Base-by-base conservation (phyloP, 1,140 invertebrate genomes). In the Drosophila sechellia region DNA sequence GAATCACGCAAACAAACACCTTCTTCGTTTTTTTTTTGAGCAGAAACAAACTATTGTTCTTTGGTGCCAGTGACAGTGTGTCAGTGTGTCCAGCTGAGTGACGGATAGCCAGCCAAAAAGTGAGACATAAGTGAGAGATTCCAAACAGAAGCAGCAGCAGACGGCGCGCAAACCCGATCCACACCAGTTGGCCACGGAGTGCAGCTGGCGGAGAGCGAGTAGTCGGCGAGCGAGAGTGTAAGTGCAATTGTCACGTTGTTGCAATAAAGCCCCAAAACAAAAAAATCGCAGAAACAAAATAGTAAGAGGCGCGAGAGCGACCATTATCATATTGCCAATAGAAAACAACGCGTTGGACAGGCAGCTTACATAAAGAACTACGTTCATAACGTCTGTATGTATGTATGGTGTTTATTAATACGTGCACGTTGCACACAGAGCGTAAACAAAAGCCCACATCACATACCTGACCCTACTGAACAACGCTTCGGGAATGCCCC, bases 311-410 rank as follows among this genome's bases (percentile, higher is more conserved):
- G n/a, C 6, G 27, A n/a, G 43, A 48, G 37, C 5, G 5, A 12
- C 46, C 31, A 68, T 68, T 68, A 68, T 68, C 64, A 68, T 68
- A 68, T 65, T 68, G 64, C 64, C 42, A 68, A 61, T 31, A 15
- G 22, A 48, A 48, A 49, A 31, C n/a, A 31, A 49, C 25, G 25
- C 27, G 6, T 31, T 8, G 35, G 43, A 35, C 49, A 13, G 31
- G 34, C 43, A 52, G 60, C 69, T 72, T 72, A 72, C 66, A 71
- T 72, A 72, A 72, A 72, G 5, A 52, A 65, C 31, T 17, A 54
- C 39, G 39, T 42, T 59, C 66, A 56, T 72, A 72, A 72, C 69
- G 40, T 17, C 31, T 17, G 17, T 42, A 52, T 39, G 15, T 4
- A 22, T 49, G 55, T 42, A 52, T 34, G 12, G 46, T 72, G 69